Evolutionary conservation across 92 coral and sea anemone species (phyloP), one percentile per base, ranked within the genome.

Genomic region (Chrysogorgia sp.): DNA sequence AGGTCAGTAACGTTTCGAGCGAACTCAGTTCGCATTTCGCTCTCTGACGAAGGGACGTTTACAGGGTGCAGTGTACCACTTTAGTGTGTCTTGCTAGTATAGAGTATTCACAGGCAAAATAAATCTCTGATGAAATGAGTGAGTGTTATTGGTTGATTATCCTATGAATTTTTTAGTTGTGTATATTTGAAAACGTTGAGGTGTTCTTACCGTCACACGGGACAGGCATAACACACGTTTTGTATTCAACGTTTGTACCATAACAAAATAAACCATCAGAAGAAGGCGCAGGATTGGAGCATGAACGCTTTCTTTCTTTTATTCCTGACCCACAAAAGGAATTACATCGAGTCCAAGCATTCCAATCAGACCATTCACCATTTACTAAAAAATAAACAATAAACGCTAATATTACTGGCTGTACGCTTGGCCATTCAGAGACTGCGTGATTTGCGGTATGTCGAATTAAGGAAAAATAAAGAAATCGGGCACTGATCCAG

Each of bases 321-420:
- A 29, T 40, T 49, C 76, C 76, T 30, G 76, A 69, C 0, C 76
- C 76, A 69, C 76, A 69, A 1, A 41, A 69, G 0, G 76, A 45
- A 49, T 41, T 47, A 48, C 76, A 69, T 12, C 76, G 76, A 48
- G 22, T 69, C 76, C 76, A 69, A 17, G 25, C 25, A 24, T 17
- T 41, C 76, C 76, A 69, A 30, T n/a, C 1, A 0, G 76, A 69
- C 76, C 76, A 69, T 26, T 26, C 60, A 23, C 76, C 76, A 49
- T 69, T 69, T 24, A 45, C 76, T 69, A 1, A 67, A 48, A 45
- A 69, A 29, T 76, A 76, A 59, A 7, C 43, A n/a, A n/a, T n/a
- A n/a, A n/a, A n/a, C n/a, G n/a, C n/a, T n/a, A n/a, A n/a, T n/a
- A n/a, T n/a, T n/a, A n/a, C n/a, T n/a, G n/a, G n/a, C n/a, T n/a